Percentiles rank a stretch among this genome's conserved stretches.
phyloP scores from a whole-genome alignment of 2,113 vertebrate species.

The Edolisoma coerulescens region DNA sequence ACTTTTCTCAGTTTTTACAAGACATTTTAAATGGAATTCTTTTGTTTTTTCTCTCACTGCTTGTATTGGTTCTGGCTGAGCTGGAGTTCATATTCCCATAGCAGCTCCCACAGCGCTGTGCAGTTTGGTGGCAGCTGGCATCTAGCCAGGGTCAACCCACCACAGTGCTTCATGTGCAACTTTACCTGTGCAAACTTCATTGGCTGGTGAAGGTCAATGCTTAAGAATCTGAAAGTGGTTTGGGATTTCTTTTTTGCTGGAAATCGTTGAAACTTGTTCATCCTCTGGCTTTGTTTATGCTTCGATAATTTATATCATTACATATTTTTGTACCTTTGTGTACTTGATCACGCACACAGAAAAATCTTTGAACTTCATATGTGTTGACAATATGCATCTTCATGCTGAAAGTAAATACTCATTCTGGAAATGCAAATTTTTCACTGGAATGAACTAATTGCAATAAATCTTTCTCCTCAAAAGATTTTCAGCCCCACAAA shows the following conservation, averaged over 20 bases:
- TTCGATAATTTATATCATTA: background rate
- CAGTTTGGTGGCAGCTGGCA: background rate
- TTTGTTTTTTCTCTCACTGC: background rate
- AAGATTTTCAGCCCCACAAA: background rate
- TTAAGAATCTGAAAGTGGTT: background rate
- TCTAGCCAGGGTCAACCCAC: background rate
- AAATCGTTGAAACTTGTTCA: background rate
- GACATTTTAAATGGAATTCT: background rate
- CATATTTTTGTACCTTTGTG: fast-evolving
- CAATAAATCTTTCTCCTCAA: background rate
- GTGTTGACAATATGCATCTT: background rate
- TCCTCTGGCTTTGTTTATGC: background rate
- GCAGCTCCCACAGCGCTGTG: background rate
- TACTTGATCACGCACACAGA: background rate
- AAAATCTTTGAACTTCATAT: background rate
- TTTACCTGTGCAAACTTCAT: background rate
- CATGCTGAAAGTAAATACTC: background rate
- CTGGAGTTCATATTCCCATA: background rate
- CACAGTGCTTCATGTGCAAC: background rate
- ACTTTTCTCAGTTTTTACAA: background rate
- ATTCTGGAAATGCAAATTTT: background rate
- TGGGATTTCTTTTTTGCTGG: fast-evolving
- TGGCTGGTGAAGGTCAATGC: background rate
- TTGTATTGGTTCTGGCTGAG: background rate
- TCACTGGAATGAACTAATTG: background rate